These are phyloP conservation scores for Sisor rabdophorus DNA, from an alignment of 2,113 vertebrate species.

Conservation along the genomic window DNA sequence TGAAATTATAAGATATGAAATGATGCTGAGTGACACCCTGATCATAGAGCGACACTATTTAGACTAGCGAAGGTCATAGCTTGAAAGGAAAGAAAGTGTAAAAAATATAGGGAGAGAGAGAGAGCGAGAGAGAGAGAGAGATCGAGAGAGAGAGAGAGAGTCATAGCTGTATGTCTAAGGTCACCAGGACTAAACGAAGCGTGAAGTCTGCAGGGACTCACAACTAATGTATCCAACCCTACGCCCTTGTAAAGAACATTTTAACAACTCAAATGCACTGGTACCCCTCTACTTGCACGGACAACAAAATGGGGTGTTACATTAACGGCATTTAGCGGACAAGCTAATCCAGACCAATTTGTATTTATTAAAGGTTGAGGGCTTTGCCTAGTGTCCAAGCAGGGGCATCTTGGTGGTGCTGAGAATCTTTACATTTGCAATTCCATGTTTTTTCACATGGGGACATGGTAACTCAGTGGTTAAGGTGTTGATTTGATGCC, in stretches of 20 bases:
- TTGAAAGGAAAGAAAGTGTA: not conserved
- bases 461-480: too few relatives aligned
- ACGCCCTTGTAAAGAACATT: conserved; percentile 61
- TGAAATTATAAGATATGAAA: too few relatives aligned
- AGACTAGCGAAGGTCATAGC: not conserved
- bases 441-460: too few relatives aligned
- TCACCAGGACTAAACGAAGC: conserved; percentile 69
- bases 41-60: not conserved
- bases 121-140: too few relatives aligned
- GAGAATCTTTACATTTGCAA: too few relatives aligned
- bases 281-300: conserved; percentile 25
- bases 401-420: too few relatives aligned
- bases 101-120: not conserved
- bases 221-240: conserved; percentile 61
- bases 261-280: conserved; percentile 57
- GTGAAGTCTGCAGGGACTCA: conserved; percentile 63
- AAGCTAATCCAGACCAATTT: too few relatives aligned
- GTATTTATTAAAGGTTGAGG: too few relatives aligned
- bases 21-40: not conserved
- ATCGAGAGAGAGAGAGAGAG: too few relatives aligned
- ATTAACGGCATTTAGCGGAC: too few relatives aligned
- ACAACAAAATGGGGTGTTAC: not conserved
- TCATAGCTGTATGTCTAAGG: conserved; percentile 58
- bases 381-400: too few relatives aligned
- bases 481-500: too few relatives aligned